Evolutionary conservation across 2,113 vertebrate genomes (phyloP).

Genomic region (Poeciliopsis retropinna): DNA sequence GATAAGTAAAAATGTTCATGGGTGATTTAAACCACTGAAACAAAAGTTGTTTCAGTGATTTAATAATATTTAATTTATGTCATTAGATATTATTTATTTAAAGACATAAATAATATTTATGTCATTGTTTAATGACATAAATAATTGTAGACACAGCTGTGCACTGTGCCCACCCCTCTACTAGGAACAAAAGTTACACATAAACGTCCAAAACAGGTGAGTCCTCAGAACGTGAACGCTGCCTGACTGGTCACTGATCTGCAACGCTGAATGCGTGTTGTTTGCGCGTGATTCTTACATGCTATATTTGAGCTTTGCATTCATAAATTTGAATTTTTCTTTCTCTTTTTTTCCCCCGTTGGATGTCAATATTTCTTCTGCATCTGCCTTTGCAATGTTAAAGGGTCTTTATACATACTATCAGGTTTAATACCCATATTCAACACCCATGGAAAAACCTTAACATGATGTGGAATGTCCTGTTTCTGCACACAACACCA

Average conservation of each 20-base stretch:
- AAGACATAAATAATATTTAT: no score
- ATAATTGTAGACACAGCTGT: not conserved
- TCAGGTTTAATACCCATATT: constrained; percentile 22
- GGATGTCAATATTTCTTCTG: no score
- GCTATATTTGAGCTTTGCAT: not conserved
- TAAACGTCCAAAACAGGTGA: constrained; percentile 14
- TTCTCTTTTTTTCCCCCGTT: no score
- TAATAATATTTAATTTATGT: no score
- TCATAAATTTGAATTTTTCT: not conserved
- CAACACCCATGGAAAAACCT: constrained; percentile 1
- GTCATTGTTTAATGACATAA: no score
- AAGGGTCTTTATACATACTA: not conserved
- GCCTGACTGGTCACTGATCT: not conserved
- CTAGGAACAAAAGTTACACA: constrained; percentile 19
- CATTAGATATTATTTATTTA: no score
- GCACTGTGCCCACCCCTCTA: no score
- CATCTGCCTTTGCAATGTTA: no score
- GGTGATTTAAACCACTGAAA: no score
- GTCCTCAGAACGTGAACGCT: constrained; percentile 1
- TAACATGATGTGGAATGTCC: not conserved
- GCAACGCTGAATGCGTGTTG: not conserved
- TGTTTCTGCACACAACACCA: constrained; percentile 35
- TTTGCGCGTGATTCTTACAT: not conserved
- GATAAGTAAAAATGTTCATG: no score
- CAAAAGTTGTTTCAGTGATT: no score